Evolutionary conservation across 1,140 invertebrate genomes (phyloP).

Genomic region (Drosophila ficusphila): DNA sequence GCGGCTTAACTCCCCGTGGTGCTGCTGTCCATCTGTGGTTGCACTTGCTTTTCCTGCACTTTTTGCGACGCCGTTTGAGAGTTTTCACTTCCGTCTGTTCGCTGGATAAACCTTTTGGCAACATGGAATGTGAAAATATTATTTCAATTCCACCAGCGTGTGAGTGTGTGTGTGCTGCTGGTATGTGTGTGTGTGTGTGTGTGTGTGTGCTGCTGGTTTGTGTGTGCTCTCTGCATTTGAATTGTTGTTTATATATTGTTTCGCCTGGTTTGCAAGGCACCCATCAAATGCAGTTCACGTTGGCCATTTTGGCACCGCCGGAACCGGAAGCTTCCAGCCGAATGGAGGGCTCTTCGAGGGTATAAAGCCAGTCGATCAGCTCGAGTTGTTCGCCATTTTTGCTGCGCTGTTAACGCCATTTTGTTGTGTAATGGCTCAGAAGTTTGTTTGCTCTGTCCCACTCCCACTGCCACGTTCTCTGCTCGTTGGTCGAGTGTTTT

Average conservation of each 20-base stretch:
- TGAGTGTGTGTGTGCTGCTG: conserved; percentile 9
- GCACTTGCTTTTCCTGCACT: background rate
- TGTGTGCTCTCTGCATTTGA: conserved; percentile 35
- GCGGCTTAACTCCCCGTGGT: background rate
- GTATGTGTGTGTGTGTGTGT: conserved; percentile 15
- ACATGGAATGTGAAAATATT: conserved; percentile 63
- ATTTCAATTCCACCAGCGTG: conserved; percentile 40
- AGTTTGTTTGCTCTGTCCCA: conserved; percentile 47
- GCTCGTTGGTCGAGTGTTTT: conserved; percentile 7
- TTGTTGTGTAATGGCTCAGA: conserved; percentile 73
- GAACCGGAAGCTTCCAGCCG: background rate
- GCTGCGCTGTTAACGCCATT: conserved; percentile 62
- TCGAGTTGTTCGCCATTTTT: background rate
- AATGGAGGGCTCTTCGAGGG: background rate
- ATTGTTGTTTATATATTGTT: conserved; percentile 47
- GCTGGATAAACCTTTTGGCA: conserved; percentile 33
- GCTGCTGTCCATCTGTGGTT: conserved; percentile 19
- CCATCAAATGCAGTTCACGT: background rate
- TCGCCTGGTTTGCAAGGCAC: conserved; percentile 11
- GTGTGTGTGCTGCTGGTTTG: conserved; percentile 4
- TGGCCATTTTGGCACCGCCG: background rate
- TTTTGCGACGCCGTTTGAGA: background rate
- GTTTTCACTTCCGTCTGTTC: conserved; percentile 13
- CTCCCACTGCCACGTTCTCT: background rate
- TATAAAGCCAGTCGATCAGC: background rate